A percentile compares a stretch with the other conserved stretches of the same genome.
Conservation (phyloP, 2,888 invertebrate genomes). For the Sarcophaga rosellei region DNA sequence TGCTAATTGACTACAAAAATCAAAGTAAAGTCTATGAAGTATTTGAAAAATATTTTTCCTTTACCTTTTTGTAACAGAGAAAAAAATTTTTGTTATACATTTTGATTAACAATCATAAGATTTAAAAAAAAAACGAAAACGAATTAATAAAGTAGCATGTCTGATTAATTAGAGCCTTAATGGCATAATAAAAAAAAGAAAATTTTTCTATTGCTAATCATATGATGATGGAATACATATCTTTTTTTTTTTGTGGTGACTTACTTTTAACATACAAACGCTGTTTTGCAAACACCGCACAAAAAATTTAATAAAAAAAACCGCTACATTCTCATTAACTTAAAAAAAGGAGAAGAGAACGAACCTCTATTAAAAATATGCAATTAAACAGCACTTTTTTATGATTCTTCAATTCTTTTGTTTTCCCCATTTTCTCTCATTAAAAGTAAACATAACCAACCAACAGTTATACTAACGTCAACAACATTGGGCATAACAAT, state of each 20-base stretch:
- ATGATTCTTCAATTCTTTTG: background rate
- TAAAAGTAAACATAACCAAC: conserved; percentile 26
- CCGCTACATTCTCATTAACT: background rate
- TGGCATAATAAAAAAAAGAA: background rate
- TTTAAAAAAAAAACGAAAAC: background rate
- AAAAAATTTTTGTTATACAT: background rate
- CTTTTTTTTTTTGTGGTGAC: background rate
- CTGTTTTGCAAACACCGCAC: background rate
- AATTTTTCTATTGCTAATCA: conserved; percentile 22
- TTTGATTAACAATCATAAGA: background rate
- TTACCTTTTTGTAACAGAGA: background rate
- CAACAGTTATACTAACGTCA: background rate
- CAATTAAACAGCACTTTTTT: background rate
- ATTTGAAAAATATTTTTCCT: no score
- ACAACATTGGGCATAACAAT: background rate
- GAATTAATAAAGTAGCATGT: conserved; percentile 34
- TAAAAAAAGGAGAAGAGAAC: conserved; percentile 2
- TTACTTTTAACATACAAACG: conserved; percentile 2
- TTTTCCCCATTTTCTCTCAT: conserved; percentile 12
- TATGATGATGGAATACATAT: conserved; percentile 31
- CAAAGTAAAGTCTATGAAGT: no score
- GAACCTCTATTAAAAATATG: background rate
- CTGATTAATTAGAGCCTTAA: conserved; percentile 52
- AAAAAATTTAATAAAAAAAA: background rate
- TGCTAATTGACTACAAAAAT: no score